Conservation (phyloP, 2,113 vertebrate species). For the Bubalus kerabau region DNA sequence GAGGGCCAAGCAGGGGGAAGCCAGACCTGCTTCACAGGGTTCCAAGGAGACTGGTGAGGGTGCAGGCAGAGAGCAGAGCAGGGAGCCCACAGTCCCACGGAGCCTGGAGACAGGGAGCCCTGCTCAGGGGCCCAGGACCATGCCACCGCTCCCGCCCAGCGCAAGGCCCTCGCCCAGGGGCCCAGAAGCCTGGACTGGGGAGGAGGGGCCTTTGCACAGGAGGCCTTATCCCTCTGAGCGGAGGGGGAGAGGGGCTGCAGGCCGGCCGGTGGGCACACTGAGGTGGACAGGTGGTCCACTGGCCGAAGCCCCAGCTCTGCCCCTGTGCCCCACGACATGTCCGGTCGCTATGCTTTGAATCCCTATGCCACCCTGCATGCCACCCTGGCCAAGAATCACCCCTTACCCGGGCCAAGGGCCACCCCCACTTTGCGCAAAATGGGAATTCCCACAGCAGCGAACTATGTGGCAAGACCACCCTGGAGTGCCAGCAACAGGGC, state of each 20-base stretch:
- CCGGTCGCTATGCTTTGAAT: neutral
- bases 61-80: neutral
- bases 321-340: accelerated
- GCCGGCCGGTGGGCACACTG: neutral
- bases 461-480: neutral
- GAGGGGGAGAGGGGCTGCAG: neutral
- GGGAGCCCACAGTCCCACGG: neutral
- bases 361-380: neutral
- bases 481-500: accelerated
- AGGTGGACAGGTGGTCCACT: too few species aligned
- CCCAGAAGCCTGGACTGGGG: neutral
- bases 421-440: neutral
- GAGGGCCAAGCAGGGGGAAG: neutral
- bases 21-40: neutral
- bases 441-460: neutral
- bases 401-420: neutral
- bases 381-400: neutral
- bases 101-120: neutral
- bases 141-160: neutral
- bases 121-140: neutral
- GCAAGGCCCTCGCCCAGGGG: too few species aligned
- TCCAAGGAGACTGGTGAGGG: neutral
- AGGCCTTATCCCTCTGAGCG: too few species aligned
- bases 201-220: neutral
- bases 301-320: neutral